phyloP scores from a whole-genome alignment of 2,797 vertebrate genomes.

The Cossypha heuglini region DNA sequence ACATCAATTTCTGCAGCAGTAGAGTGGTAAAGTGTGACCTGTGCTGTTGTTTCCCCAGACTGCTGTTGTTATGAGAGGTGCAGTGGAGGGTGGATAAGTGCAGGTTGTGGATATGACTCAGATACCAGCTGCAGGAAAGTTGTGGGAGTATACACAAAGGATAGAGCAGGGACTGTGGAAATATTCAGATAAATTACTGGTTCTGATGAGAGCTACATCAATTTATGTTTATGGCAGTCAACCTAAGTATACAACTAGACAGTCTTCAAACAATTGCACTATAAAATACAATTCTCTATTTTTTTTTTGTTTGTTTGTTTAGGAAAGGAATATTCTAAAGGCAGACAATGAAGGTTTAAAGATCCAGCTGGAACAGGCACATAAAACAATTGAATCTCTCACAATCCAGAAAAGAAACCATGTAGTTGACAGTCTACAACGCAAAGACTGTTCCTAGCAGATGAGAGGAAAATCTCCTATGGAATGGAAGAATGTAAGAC shows the following conservation, averaged over 20 bases:
- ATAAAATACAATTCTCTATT: neutral
- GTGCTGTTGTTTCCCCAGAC: neutral
- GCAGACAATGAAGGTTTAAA: conserved; percentile 79
- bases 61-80: neutral
- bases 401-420: conserved; percentile 70
- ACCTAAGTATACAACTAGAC: neutral
- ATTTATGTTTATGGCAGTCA: neutral
- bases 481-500: neutral
- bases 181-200: neutral
- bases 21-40: neutral
- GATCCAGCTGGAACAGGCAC: conserved; percentile 78
- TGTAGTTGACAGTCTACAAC: conserved; percentile 54
- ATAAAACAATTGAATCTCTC: conserved; percentile 78
- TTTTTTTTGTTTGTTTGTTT: conserved; percentile 2
- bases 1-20: neutral
- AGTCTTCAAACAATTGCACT: neutral
- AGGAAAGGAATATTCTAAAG: conserved; percentile 77
- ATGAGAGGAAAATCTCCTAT: neutral
- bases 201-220: neutral
- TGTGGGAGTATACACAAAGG: neutral
- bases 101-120: neutral
- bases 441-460: conserved; percentile 67
- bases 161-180: neutral
- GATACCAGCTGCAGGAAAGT: neutral
- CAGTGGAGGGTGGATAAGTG: neutral